A percentile compares a stretch with the other conserved stretches of the same genome.
phyloP scores from a whole-genome alignment of 2,888 invertebrate genomes.

The Ophion slaviceki region DNA sequence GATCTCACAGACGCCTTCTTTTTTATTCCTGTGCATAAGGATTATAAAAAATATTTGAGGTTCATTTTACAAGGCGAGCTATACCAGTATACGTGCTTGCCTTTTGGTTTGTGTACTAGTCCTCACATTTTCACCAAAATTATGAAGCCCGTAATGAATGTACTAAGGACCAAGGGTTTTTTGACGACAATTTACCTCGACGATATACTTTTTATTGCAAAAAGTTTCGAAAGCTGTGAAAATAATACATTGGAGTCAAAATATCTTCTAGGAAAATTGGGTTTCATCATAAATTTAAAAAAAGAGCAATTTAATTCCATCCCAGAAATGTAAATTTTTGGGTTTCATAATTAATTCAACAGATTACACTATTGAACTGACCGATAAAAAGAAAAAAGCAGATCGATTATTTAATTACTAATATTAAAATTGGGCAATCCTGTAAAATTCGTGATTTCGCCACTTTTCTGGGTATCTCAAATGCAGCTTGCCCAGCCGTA shows the following conservation, averaged over 20 bases:
- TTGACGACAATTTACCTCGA: slow-evolving; percentile 3
- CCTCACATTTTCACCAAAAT: background rate
- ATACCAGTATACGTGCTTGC: background rate
- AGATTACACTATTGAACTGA: background rate
- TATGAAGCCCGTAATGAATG: background rate
- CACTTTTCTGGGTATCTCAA: background rate
- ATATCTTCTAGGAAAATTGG: background rate
- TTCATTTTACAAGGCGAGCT: background rate
- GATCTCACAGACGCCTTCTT: slow-evolving; percentile 29
- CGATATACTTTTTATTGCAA: background rate
- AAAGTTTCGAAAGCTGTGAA: background rate
- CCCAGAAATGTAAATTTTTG: background rate
- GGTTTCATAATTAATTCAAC: background rate
- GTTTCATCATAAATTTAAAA: background rate
- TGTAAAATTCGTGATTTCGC: slow-evolving; percentile 1
- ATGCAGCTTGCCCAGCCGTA: slow-evolving; percentile 5
- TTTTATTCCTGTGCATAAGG: slow-evolving; percentile 3
- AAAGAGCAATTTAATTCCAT: background rate
- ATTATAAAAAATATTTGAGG: background rate
- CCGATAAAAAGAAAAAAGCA: slow-evolving; percentile 5
- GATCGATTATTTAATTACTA: background rate
- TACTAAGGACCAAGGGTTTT: background rate
- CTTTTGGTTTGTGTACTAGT: background rate
- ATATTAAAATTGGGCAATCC: background rate
- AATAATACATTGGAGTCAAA: background rate